Percentiles rank a stretch among this genome's conserved stretches.
Conservation (phyloP, 2,888 invertebrate genomes). For the Fragum sueziense region DNA sequence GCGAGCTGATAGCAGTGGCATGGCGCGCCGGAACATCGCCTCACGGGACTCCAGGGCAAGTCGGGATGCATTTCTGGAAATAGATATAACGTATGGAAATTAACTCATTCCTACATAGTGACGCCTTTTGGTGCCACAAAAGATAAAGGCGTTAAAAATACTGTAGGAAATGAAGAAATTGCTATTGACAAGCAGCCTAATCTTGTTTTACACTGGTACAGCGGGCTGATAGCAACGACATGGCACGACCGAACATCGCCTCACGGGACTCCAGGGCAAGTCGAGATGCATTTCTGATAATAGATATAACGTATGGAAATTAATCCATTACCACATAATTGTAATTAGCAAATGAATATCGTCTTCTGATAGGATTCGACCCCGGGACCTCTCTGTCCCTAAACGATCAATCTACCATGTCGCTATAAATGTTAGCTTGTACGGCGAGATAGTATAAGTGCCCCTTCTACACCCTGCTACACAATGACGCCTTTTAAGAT, state of each 20-base stretch:
- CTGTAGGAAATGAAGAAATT: not conserved
- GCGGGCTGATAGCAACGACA: conserved; percentile 33
- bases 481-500: too few relatives aligned
- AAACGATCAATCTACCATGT: too few relatives aligned
- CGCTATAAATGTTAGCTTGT: too few relatives aligned
- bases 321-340: too few relatives aligned
- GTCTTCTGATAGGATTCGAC: too few relatives aligned
- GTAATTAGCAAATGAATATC: too few relatives aligned
- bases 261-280: conserved; percentile 70
- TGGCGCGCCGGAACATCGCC: conserved; percentile 73
- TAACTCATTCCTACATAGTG: not conserved
- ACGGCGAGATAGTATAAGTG: too few relatives aligned
- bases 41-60: conserved; percentile 70
- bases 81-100: too few relatives aligned
- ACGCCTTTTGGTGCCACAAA: not conserved
- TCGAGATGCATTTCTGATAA: conserved; percentile 65
- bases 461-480: too few relatives aligned
- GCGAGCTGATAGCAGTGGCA: conserved; percentile 71
- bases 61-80: conserved; percentile 65
- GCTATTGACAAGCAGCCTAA: not conserved
- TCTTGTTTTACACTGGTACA: not conserved
- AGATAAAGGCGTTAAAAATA: not conserved
- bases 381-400: too few relatives aligned
- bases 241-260: conserved; percentile 73
- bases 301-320: too few relatives aligned